A percentile compares a stretch with the other conserved stretches of the same genome.
These are phyloP conservation scores for Cyprinus carpio DNA, from an alignment of 2,113 vertebrate species.

Conservation along the genomic window DNA sequence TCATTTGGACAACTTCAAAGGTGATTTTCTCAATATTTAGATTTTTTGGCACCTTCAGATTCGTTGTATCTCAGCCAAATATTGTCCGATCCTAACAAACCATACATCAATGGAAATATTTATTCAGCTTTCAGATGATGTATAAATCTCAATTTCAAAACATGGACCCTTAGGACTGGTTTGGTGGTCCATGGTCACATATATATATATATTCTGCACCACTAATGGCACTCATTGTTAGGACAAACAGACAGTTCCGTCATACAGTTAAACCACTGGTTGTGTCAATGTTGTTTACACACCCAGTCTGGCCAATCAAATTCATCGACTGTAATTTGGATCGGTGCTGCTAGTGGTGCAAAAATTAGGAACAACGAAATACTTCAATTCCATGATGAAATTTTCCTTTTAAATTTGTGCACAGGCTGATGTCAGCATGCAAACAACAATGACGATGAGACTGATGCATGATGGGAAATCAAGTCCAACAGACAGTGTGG, in stretches of 20 bases:
- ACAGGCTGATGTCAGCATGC: not conserved
- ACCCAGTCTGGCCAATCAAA: too few species aligned
- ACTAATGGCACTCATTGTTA: not conserved
- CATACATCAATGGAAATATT: too few species aligned
- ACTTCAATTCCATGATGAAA: not conserved
- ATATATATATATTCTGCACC: too few species aligned
- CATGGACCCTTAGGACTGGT: too few species aligned
- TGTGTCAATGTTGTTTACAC: not conserved
- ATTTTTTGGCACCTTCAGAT: too few species aligned
- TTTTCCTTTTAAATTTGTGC: not conserved
- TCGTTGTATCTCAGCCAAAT: too few species aligned
- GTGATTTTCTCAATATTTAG: too few species aligned
- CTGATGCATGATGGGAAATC: slow-evolving; percentile 31
- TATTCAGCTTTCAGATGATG: too few species aligned
- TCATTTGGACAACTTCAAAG: too few species aligned
- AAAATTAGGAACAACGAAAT: not conserved
- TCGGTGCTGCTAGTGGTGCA: not conserved
- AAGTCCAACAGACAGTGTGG: slow-evolving; percentile 11
- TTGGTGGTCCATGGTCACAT: too few species aligned
- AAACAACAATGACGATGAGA: not conserved
- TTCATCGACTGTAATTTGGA: not conserved
- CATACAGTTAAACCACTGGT: not conserved
- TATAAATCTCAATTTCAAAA: too few species aligned
- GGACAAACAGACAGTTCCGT: not conserved
- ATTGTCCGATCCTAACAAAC: too few species aligned